These are phyloP conservation scores for Odontamblyopus lacepedii DNA, from an alignment of 2,797 vertebrate species.

Conservation along the genomic window DNA sequence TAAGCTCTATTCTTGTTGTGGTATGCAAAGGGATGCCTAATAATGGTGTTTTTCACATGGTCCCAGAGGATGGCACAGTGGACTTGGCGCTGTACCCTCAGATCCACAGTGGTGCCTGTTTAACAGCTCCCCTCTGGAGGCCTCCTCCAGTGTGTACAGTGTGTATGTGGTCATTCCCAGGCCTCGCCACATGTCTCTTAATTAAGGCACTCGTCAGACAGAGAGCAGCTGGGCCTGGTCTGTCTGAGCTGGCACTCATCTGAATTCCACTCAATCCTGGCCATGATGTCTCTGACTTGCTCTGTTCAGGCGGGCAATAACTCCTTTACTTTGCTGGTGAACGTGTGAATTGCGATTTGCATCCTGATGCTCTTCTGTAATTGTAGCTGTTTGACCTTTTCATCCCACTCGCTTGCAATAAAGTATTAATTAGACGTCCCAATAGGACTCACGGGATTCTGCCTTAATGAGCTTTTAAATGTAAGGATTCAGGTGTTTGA, in stretches of 20 bases:
- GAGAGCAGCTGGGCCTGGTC: slow-evolving; percentile 74
- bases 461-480: slow-evolving; percentile 44
- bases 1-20: slow-evolving; percentile 42
- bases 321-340: neutral
- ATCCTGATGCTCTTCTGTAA: slow-evolving; percentile 5
- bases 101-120: slow-evolving; percentile 60
- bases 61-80: slow-evolving; percentile 57
- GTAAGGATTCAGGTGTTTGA: slow-evolving; percentile 22
- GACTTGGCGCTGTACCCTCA: slow-evolving; percentile 61
- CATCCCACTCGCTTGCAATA: slow-evolving; percentile 39
- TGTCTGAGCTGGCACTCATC: slow-evolving; percentile 63
- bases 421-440: slow-evolving; percentile 49
- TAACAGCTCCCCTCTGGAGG: slow-evolving; percentile 70
- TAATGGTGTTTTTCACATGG: slow-evolving; percentile 77
- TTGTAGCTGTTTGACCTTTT: slow-evolving; percentile 48
- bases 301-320: neutral
- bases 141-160: slow-evolving; percentile 55
- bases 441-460: slow-evolving; percentile 22
- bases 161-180: slow-evolving; percentile 66
- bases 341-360: neutral
- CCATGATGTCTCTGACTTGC: slow-evolving; percentile 11
- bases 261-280: slow-evolving; percentile 51
- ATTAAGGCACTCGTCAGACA: slow-evolving; percentile 75
- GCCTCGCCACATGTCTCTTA: slow-evolving; percentile 72
- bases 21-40: slow-evolving; percentile 77